phyloP scores from a whole-genome alignment of 1,140 invertebrate species.

The Anadara kagoshimensis region DNA sequence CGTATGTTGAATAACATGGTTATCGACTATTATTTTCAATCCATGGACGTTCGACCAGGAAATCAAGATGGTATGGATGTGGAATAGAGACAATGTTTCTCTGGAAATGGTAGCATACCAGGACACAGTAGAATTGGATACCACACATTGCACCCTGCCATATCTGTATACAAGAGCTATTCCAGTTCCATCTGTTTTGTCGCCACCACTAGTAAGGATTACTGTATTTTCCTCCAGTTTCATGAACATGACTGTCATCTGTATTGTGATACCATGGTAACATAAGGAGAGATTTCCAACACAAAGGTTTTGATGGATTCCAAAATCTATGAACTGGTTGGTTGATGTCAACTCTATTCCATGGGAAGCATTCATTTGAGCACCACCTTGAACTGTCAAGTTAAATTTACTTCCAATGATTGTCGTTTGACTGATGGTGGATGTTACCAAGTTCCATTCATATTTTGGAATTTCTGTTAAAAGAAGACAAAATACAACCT shows the following conservation, averaged over 20 bases:
- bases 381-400: slow-evolving; percentile 2
- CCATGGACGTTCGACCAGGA: slow-evolving; percentile 39
- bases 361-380: neutral
- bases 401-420: slow-evolving; percentile 15
- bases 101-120: slow-evolving; percentile 46
- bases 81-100: slow-evolving; percentile 26
- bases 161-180: slow-evolving; percentile 49
- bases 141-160: slow-evolving; percentile 46
- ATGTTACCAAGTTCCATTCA: slow-evolving; percentile 18
- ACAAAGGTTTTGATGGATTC: slow-evolving; percentile 28
- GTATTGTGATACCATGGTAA: slow-evolving; percentile 44
- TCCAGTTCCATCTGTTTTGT: slow-evolving; percentile 37
- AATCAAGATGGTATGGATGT: slow-evolving; percentile 33
- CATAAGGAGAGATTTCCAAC: slow-evolving; percentile 39
- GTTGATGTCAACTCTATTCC: slow-evolving; percentile 35
- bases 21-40: slow-evolving; percentile 38
- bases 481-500: neutral
- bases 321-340: slow-evolving; percentile 34
- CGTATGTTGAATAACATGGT: slow-evolving; percentile 17
- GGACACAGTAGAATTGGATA: slow-evolving; percentile 25
- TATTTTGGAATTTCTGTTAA: slow-evolving; percentile 12
- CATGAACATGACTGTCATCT: slow-evolving; percentile 39
- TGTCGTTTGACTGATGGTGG: neutral
- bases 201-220: slow-evolving; percentile 50
- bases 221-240: slow-evolving; percentile 45